Conservation (phyloP, 1,140 invertebrate genomes). For the Scaptomyza montana region DNA sequence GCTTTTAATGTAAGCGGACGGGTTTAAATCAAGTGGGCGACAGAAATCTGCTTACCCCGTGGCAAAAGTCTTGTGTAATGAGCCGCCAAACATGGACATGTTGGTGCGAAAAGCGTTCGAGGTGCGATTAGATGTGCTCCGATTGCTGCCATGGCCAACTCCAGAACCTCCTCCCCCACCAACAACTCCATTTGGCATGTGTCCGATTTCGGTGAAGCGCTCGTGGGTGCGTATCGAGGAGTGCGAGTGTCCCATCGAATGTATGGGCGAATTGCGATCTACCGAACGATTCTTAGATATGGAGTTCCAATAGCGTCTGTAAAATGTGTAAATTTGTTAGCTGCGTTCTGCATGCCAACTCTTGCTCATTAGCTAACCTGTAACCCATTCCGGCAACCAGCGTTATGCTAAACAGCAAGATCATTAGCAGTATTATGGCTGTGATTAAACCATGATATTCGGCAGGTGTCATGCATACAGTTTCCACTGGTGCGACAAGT, state of each 20-base stretch:
- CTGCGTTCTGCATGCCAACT: not conserved
- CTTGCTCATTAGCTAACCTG: conserved; percentile 84
- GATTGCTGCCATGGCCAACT: conserved; percentile 42
- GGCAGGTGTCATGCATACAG: conserved; percentile 89
- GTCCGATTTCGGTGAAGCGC: conserved; percentile 77
- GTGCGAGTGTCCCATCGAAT: conserved; percentile 77
- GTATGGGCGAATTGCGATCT: conserved; percentile 84
- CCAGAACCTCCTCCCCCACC: conserved; percentile 12
- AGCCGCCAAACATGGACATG: conserved; percentile 86
- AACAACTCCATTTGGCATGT: conserved; percentile 55
- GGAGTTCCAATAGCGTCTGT: conserved; percentile 88
- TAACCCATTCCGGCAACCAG: conserved; percentile 88
- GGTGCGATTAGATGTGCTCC: conserved; percentile 73
- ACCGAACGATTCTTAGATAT: conserved; percentile 88
- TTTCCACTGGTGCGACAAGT: conserved; percentile 86
- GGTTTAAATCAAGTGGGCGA: conserved; percentile 33
- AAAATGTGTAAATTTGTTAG: conserved; percentile 1
- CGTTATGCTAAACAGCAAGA: conserved; percentile 88
- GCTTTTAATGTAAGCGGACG: conserved; percentile 52
- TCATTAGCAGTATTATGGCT: conserved; percentile 88
- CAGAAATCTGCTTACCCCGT: conserved; percentile 84
- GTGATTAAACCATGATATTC: conserved; percentile 91
- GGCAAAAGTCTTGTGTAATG: conserved; percentile 86
- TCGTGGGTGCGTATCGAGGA: conserved; percentile 82
- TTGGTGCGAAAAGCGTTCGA: conserved; percentile 81